Evolutionary conservation across 2,888 invertebrate genomes (phyloP), one percentile per base, ranked within the genome.

Genomic region (Parnassius mnemosyne): DNA sequence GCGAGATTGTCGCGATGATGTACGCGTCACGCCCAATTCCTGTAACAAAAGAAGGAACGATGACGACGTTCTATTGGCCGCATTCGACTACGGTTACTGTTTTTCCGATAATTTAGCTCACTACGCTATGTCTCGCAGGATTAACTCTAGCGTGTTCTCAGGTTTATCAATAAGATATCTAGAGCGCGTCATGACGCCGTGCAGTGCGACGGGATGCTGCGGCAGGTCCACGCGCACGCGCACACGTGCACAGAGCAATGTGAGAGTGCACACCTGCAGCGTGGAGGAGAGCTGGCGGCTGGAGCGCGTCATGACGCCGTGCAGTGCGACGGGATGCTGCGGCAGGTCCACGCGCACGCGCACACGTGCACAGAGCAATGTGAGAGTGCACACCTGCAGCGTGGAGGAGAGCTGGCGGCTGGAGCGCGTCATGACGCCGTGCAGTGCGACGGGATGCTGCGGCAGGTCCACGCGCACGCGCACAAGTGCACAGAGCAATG

Each of bases 101-200:
- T 3, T 25, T 25, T 25, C 25, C 3, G 7, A 5, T 34, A 7
- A 34, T 3, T 34, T 34, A 20, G 16, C 34, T 34, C 25, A 7
- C 34, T 34, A 34, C 7, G 34, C 34, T 34, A 1, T 34, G 34
- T 7, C 34, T 34, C 34, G 7, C 5, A 7, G 34, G 7, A 34
- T 34, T 34, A 34, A 34, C 34, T 7, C 7, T 1, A 16, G 7
- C 0, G 34, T 34, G 34, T 34, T 34, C 34, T 34, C 34, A 34
- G 34, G 34, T 34, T 34, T 34, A 34, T 34, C 34, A 34, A 34
- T 34, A 34, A 7, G 34, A 34, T 34, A 34, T 34, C 97, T 97
- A 67, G 98, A 97, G 71, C 99, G 93, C 0, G 97, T 97, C 94
- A 99, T 98, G 96, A 99, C 99, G 57, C 98, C 99, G 86, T 99